Percentiles rank a stretch among this genome's conserved stretches.
phyloP scores from a whole-genome alignment of 1,140 invertebrate species.

The Dreissena rostriformis region DNA sequence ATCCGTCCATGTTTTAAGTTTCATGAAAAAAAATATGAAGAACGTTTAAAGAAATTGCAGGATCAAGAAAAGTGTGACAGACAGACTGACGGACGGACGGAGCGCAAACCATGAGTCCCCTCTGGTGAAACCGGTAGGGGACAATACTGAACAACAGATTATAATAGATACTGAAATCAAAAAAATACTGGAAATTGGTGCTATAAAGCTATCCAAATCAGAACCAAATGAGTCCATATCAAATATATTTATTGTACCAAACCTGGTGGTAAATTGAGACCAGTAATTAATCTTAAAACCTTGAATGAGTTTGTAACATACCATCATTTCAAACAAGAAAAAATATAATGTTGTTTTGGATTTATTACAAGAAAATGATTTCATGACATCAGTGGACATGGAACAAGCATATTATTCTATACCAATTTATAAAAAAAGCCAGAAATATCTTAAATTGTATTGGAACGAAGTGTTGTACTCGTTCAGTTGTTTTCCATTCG shows the following conservation, averaged over 20 bases:
- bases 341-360: constrained; percentile 37
- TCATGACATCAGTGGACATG: constrained; percentile 52
- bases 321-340: constrained; percentile 62
- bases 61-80: too few species aligned
- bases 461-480: constrained; percentile 36
- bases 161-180: constrained; percentile 16
- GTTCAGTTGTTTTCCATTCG: constrained; percentile 40
- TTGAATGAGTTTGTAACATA: constrained; percentile 59
- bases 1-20: too few species aligned
- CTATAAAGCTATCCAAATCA: not conserved
- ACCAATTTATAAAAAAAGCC: constrained; percentile 21
- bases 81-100: too few species aligned
- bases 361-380: constrained; percentile 42
- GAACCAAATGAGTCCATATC: constrained; percentile 54
- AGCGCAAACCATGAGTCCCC: too few species aligned
- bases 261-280: constrained; percentile 50
- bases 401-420: constrained; percentile 52
- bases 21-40: too few species aligned
- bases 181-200: constrained; percentile 17
- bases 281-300: constrained; percentile 57
- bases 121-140: too few species aligned
- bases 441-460: constrained; percentile 57
- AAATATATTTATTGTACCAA: constrained; percentile 57
- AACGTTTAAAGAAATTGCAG: too few species aligned
- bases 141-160: not conserved